phyloP scores from a whole-genome alignment of 2,888 invertebrate species.

The Cinara cedri region DNA sequence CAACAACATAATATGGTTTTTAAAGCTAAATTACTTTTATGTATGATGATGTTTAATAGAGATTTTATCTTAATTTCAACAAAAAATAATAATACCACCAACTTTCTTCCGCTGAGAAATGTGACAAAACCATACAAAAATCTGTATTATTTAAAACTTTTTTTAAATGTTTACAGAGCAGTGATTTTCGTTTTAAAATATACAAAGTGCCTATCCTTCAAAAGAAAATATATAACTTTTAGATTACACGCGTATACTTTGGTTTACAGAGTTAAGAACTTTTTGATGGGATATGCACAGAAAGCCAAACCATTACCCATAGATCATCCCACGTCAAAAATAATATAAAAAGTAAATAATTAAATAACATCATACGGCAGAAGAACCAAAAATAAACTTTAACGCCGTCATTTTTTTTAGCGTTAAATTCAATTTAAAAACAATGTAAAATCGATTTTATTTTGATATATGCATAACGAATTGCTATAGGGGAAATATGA shows the following conservation, averaged over 20 bases:
- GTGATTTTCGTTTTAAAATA: neutral
- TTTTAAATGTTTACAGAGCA: no score
- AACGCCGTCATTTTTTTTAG: neutral
- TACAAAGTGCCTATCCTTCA: neutral
- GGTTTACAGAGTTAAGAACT: neutral
- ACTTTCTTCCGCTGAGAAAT: no score
- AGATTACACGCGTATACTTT: neutral
- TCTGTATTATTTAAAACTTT: neutral
- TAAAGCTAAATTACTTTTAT: no score
- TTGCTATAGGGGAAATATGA: neutral
- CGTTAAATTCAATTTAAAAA: slow-evolving; percentile 12
- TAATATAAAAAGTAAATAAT: slow-evolving; percentile 12
- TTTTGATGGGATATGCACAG: slow-evolving; percentile 7
- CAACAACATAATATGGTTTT: no score
- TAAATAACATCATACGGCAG: neutral
- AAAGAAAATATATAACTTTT: neutral
- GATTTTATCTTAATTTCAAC: no score
- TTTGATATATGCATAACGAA: no score
- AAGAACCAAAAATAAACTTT: neutral
- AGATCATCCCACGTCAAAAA: slow-evolving; percentile 9
- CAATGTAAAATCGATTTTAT: neutral
- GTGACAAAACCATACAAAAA: no score
- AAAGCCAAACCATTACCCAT: slow-evolving; percentile 9
- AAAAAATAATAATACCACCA: no score
- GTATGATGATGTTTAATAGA: no score